These are phyloP conservation scores for Schmidtea mediterranea DNA, from an alignment of 1,140 invertebrate species.

Conservation along the genomic window DNA sequence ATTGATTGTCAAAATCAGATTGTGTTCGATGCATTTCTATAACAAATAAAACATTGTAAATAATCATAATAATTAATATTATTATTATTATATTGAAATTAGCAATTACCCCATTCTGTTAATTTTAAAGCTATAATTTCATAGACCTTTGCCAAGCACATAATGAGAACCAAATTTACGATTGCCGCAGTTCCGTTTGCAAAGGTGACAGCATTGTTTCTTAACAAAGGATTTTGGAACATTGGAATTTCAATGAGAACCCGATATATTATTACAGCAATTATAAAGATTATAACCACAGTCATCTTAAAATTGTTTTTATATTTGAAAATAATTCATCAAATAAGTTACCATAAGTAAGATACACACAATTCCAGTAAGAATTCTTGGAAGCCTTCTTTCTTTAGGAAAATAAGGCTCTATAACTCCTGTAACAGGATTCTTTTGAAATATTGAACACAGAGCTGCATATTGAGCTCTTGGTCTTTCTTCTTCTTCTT, in stretches of 20 bases:
- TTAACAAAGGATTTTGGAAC: constrained; percentile 33
- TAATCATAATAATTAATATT: too few relatives aligned
- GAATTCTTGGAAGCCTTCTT: not conserved
- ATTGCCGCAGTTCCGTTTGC: constrained; percentile 41
- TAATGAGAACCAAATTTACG: constrained; percentile 41
- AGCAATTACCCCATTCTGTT: constrained; percentile 46
- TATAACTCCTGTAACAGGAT: constrained; percentile 14
- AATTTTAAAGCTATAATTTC: constrained; percentile 59
- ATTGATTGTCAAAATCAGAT: constrained; percentile 81
- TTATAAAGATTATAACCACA: constrained; percentile 43
- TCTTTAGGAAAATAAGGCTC: constrained; percentile 30
- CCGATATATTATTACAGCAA: constrained; percentile 45
- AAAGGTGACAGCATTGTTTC: constrained; percentile 36
- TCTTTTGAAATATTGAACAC: constrained; percentile 5
- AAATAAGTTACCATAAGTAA: constrained; percentile 1
- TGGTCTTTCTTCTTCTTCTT: constrained; percentile 16
- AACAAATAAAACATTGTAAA: too few relatives aligned
- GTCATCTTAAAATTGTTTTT: constrained; percentile 31
- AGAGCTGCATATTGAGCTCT: constrained; percentile 9
- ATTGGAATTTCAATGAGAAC: constrained; percentile 36
- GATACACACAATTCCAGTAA: constrained; percentile 1
- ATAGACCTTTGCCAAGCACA: constrained; percentile 44
- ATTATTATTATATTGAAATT: not conserved
- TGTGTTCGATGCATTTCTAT: constrained; percentile 66
- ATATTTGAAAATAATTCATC: too few relatives aligned